Percentiles rank a stretch among this genome's conserved stretches.
These are phyloP conservation scores for Phrixothrix hirtus DNA, from an alignment of 2,888 invertebrate genomes.

Conservation along the genomic window DNA sequence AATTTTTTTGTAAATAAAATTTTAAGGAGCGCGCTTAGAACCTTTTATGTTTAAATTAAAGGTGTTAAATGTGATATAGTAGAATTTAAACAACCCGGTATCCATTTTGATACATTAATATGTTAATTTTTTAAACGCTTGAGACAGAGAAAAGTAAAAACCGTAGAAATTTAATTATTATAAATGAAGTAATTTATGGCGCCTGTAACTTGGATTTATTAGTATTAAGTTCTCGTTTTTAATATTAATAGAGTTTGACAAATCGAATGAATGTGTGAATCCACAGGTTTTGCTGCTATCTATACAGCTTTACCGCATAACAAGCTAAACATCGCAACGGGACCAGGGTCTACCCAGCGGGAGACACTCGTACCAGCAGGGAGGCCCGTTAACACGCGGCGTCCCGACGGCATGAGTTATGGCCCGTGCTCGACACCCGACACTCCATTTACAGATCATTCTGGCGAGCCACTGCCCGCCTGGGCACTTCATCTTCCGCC, in stretches of 20 bases:
- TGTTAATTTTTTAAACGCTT: too few relatives aligned
- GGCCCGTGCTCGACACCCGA: conserved; percentile 57
- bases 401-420: conserved; percentile 59
- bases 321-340: conserved; percentile 48
- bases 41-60: too few relatives aligned
- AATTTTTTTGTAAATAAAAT: too few relatives aligned
- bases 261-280: conserved; percentile 38
- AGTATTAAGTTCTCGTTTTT: conserved; percentile 24
- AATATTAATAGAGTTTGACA: conserved; percentile 31
- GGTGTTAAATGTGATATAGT: too few relatives aligned
- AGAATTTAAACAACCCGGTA: too few relatives aligned
- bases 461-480: conserved; percentile 53
- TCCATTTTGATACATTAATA: too few relatives aligned
- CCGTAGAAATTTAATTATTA: neutral
- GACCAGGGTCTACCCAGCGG: conserved; percentile 48
- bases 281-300: conserved; percentile 39
- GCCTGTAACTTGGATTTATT: neutral
- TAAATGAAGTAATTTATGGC: neutral
- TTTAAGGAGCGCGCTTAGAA: too few relatives aligned
- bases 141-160: too few relatives aligned
- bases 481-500: conserved; percentile 46
- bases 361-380: conserved; percentile 47
- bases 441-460: conserved; percentile 65
- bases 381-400: conserved; percentile 48
- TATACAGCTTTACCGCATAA: conserved; percentile 35